Base-by-base conservation (phyloP, 1,140 invertebrate genomes). In the Drosophila pachea region DNA sequence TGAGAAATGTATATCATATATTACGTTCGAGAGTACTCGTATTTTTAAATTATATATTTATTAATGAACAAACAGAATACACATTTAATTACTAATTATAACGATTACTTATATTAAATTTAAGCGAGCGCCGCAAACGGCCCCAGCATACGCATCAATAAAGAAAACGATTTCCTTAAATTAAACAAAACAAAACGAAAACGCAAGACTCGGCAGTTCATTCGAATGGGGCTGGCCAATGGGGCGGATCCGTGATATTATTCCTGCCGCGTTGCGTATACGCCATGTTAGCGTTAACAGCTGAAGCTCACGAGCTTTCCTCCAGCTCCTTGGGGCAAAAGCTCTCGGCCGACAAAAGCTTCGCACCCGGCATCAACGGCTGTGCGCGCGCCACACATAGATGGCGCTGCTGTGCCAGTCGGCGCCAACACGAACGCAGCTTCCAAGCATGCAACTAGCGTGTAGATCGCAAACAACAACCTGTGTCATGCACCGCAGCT, bases 131-230 rank as follows among this genome's bases (percentile, higher is more conserved):
- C 67, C 71, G 40, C 40, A 32, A 35, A 43, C 38, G 55, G 48
- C 40, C 40, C 32, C 67, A 60, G 54, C 78, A 82, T 64, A 73
- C 52, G 67, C 63, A 72, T 74, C 72, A 83, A 83, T 83, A 83
- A 83, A 84, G 78, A 84, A 78, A 83, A 78, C 68, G 74, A 83
- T 83, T 83, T 83, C 75, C 75, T 83, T 83, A 83, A 73, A 78
- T 84, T 73, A 78, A 70, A 50, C 22, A 22, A 22, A 22, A n/a
- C n/a, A n/a, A n/a, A n/a, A n/a, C n/a, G n/a, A n/a, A n/a, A n/a
- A 22, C 1, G 1, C 22, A 3, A 22, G 22, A 22, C 22, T 22
- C 22, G 1, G 22, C 22, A 2, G 22, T 22, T 22, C 22, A 22
- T 22, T 22, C 22, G 22, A 22, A 22, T 22, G 1, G 22, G 22